Evolutionary conservation across 1,140 invertebrate species (phyloP).

Genomic region (Pseudobourletiella spinata): DNA sequence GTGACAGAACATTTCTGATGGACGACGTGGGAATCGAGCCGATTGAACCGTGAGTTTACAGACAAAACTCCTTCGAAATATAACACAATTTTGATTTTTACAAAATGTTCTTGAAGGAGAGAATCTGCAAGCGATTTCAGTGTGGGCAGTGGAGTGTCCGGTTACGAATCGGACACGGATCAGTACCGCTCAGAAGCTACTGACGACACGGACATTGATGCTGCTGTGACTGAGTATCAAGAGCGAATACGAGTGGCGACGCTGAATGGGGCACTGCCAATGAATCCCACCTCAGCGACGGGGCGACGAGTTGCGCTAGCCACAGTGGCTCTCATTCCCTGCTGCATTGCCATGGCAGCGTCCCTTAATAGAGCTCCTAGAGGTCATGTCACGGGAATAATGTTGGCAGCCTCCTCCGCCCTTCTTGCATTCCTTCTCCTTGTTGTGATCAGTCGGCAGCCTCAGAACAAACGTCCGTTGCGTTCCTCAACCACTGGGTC

Average conservation of each 20-base stretch:
- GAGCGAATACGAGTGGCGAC: slow-evolving; percentile 28
- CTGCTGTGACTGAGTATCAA: slow-evolving; percentile 32
- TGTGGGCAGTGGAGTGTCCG: slow-evolving; percentile 32
- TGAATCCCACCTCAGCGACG: slow-evolving; percentile 28
- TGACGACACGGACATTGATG: slow-evolving; percentile 34
- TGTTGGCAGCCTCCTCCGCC: slow-evolving; percentile 30
- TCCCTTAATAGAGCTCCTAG: slow-evolving; percentile 20
- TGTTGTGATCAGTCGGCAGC: slow-evolving; percentile 35
- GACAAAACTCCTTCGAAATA: no score
- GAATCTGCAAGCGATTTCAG: slow-evolving; percentile 22
- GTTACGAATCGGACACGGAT: slow-evolving; percentile 33
- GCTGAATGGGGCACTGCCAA: slow-evolving; percentile 22
- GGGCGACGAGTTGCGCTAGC: slow-evolving; percentile 26
- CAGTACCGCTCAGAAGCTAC: slow-evolving; percentile 4
- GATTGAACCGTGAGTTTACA: background rate
- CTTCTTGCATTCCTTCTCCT: slow-evolving; percentile 32
- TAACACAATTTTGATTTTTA: no score
- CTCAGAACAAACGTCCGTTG: slow-evolving; percentile 17
- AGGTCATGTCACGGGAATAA: slow-evolving; percentile 26
- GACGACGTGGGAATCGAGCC: slow-evolving; percentile 29
- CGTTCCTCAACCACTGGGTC: background rate
- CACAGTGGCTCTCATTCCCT: slow-evolving; percentile 24
- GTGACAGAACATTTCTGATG: slow-evolving; percentile 29
- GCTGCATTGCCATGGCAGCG: slow-evolving; percentile 28
- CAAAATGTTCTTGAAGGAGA: slow-evolving; percentile 13